Base-by-base conservation (phyloP, 1,140 invertebrate genomes). In the Oscheius sp. region DNA sequence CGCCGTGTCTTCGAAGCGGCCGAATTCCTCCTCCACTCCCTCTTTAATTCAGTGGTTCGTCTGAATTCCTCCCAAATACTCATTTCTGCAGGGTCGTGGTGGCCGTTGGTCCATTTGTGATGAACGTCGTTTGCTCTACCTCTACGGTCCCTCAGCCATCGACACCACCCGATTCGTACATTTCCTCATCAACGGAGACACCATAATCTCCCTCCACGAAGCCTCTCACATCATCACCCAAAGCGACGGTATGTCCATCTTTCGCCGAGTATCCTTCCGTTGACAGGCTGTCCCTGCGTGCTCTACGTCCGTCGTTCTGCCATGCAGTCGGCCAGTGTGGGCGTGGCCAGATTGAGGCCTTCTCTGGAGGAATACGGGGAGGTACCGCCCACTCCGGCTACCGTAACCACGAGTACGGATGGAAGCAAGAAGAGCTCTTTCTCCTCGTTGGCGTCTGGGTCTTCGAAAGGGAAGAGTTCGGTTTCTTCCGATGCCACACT, bases 1-100 rank as follows among this genome's bases (percentile, higher is more conserved):
- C 77, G 81, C 58, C 28, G 82, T 61, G 82, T 83, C 26, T 76
- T 69, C 34, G 82, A 83, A 66, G 82, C 82, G 0, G 82, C 82
- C 3, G 81, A 83, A 52, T 49, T 36, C 29, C 63, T 83, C 10
- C 66, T 81, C 63, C 64, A 77, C 29, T 73, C 77, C 18, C 68
- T 83, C 34, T 83, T 83, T 52, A 58, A 69, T 55, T 61, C 62
- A 15, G 71, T 77, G 15, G 63, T 80, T 31, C n/a, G n/a, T n/a
- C n/a, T n/a, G n/a, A n/a, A n/a, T n/a, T n/a, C n/a, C 67, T 74
- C 23, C 68, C 15, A 63, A 64, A 28, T 15, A 79, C 20, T 15
- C 7, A 29, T n/a, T n/a, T n/a, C n/a, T n/a, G n/a, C 32, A 55
- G 36, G 64, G 72, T 18, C 72, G 72, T 26, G 55, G 65, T 34